Evolutionary conservation across 2,113 vertebrate genomes (phyloP).

Genomic region (Saguinus imperator): DNA sequence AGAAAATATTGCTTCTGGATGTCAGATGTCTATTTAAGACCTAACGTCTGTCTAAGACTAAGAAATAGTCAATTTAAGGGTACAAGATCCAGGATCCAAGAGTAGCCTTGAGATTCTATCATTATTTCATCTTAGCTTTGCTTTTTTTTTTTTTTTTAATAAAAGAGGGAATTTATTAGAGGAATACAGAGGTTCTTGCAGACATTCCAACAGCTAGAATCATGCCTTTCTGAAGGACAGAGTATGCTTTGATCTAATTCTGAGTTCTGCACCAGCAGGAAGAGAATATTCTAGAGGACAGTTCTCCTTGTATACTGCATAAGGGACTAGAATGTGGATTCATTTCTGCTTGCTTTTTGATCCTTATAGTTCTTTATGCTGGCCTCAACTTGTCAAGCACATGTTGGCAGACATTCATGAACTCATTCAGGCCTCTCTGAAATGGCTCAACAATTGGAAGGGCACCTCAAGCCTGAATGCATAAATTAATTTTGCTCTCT

Average conservation of each 20-base stretch:
- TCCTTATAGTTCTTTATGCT: conserved; percentile 78
- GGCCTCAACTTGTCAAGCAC: conserved; percentile 94
- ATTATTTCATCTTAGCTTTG: background rate
- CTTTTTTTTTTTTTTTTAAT: conserved; percentile 3
- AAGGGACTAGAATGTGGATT: conserved; percentile 59
- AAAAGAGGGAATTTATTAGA: conserved; percentile 73
- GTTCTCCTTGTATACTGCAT: background rate
- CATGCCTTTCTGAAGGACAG: background rate
- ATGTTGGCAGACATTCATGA: conserved; percentile 92
- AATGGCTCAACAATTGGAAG: conserved; percentile 91
- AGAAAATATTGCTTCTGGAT: background rate
- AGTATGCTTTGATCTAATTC: conserved; percentile 19
- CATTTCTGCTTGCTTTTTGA: conserved; percentile 64
- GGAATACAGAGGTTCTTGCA: conserved; percentile 46
- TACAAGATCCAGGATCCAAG: background rate
- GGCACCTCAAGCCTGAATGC: conserved; percentile 93
- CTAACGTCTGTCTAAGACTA: background rate
- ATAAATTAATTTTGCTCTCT: conserved; percentile 98
- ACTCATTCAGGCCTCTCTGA: conserved; percentile 91
- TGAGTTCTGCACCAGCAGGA: conserved; percentile 13
- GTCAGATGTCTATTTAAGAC: background rate
- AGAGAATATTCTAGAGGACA: background rate
- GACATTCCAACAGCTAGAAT: conserved; percentile 43
- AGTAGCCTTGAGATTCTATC: background rate
- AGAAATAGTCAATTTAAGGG: background rate